Base-by-base conservation (phyloP, 2,113 vertebrate genomes). In the Xerus inauris region DNA sequence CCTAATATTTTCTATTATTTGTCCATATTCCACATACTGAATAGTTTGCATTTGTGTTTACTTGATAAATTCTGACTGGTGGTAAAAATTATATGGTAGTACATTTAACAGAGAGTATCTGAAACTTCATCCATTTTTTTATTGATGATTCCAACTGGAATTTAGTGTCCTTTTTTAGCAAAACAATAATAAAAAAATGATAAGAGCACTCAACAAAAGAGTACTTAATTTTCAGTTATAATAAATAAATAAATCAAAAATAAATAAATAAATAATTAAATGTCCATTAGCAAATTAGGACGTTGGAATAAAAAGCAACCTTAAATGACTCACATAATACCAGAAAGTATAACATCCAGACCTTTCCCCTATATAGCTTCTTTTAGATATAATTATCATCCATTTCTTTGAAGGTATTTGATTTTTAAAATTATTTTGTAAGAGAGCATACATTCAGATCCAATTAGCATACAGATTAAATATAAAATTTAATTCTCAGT, bases 171-270 rank as follows among this genome's bases (percentile, higher is more conserved):
- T 42, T 83, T 84, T 69, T 89, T 57, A 62, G 49, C 40, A 89
- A 22, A 67, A 93, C 82, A 90, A 94, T 86, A 89, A 26, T 59
- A 83, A 73, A 87, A 94, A 93, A 89, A 32, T 57, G 83, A 80
- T 40, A 82, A 87, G 38, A 54, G 26, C 28, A 88, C 2, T 67
- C 75, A 92, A 94, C 16, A 91, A 64, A 81, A 88, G 22, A 65
- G 64, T 30, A n/a, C n/a, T n/a, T 47, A 72, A 54, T 62, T 92
- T 96, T 88, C 67, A 96, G 81, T 28, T n/a, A 20, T 57, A 75
- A 49, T 40, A 94, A 72, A 84, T 67, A 92, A 82, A 87, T 13
- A 67, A 73, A 64, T n/a, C 71, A 85, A 96, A 79, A n/a, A n/a
- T n/a, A n/a, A 75, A 49, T 40, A 94, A 72, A 84, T 67, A 92